phyloP scores from a whole-genome alignment of 2,113 vertebrate species.

The Entomyzon cyanotis region DNA sequence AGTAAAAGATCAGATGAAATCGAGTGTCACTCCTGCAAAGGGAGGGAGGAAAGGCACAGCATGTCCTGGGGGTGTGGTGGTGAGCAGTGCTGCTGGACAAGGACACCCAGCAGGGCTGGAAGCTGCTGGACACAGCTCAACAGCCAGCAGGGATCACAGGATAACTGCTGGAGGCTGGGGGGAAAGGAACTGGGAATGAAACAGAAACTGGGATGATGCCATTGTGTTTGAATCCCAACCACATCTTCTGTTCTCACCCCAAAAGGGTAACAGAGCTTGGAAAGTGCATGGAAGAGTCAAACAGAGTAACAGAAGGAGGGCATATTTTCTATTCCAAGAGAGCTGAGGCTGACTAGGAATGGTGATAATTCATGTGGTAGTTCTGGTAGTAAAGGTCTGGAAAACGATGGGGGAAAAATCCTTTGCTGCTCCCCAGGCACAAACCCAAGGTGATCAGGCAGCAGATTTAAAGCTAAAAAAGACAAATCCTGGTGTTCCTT shows the following conservation, averaged over 20 bases:
- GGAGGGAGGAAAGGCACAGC: not conserved
- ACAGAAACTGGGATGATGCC: not conserved
- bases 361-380: not conserved
- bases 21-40: not conserved
- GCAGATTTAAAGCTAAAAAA: not conserved
- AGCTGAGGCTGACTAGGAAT: not conserved
- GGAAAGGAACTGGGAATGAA: not conserved
- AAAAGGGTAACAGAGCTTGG: not conserved
- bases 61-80: not conserved
- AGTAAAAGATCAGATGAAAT: not conserved
- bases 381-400: not conserved
- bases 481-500: not conserved
- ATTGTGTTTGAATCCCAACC: not conserved
- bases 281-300: not conserved
- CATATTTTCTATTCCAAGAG: not conserved
- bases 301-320: not conserved
- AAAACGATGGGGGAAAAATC: not conserved
- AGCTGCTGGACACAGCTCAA: not conserved
- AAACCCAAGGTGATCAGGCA: not conserved
- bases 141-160: not conserved
- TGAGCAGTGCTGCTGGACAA: not conserved
- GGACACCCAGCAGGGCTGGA: not conserved
- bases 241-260: not conserved
- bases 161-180: not conserved
- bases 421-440: not conserved